Base-by-base conservation (phyloP, 2,888 invertebrate species). In the Drosophila recens region DNA sequence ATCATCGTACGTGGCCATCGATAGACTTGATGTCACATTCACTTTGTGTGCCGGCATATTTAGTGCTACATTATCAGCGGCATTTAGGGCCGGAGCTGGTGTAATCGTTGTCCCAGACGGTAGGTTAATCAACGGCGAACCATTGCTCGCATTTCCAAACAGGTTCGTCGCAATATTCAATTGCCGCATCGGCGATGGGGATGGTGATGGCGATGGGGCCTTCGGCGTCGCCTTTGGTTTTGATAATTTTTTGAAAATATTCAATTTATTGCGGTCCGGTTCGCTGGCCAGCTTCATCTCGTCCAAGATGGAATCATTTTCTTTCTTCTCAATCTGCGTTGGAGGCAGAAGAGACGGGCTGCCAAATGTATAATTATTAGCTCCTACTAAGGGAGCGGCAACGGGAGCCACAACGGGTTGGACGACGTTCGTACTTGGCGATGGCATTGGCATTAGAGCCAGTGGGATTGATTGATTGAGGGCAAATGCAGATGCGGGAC, bases 161-260 rank as follows among this genome's bases (percentile, higher is more conserved):
- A 69, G 27, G 52, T 58, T 67, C 11, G 76, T 48, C 20, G 70
- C 13, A 4, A 76, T 3, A 67, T 68, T 57, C 34, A 67, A 27
- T 10, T 30, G 48, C 2, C 10, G 15, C 15, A 10, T 17, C 17
- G 17, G 17, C 17, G 17, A 17, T 17, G 17, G 17, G 1, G 17
- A 17, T 17, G 17, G 17, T 17, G 17, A 80, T 10, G 80, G 78
- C 2, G 80, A 80, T 4, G 65, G 36, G 0, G 75, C 46, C 65
- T 86, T 84, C 5, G 59, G 34, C 0, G 69, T 64, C 0, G 38
- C 0, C 63, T 91, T 90, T 42, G 87, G 90, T 33, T 91, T 95
- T 69, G 97, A 95, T 91, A 97, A 96, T 93, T 97, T 97, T 91
- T 97, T 97, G 90, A 97, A 96, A 90, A 97, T 97, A 93, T 97